These are phyloP conservation scores for Acanthisitta chloris DNA, from an alignment of 2,113 vertebrate species.

Conservation along the genomic window DNA sequence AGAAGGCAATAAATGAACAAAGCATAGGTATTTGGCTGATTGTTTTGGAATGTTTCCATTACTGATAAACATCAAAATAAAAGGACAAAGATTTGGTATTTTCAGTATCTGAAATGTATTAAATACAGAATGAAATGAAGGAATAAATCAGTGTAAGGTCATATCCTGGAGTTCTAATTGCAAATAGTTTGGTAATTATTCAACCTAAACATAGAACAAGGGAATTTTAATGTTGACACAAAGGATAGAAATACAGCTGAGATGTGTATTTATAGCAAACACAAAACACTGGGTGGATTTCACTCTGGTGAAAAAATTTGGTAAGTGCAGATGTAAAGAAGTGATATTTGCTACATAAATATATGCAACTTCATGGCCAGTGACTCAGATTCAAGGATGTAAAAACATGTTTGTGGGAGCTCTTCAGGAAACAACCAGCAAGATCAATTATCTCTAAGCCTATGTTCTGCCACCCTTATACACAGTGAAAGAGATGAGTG, in stretches of 20 bases:
- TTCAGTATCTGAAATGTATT: constrained; percentile 78
- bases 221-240: constrained; percentile 73
- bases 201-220: constrained; percentile 75
- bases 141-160: constrained; percentile 75
- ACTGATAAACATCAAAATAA: constrained; percentile 84
- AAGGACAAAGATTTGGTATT: constrained; percentile 78
- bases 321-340: not conserved
- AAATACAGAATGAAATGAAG: constrained; percentile 71
- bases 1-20: constrained; percentile 85
- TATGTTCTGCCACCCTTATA: not conserved
- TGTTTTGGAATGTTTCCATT: constrained; percentile 84
- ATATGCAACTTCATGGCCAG: not conserved
- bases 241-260: constrained; percentile 64
- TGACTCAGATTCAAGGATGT: not conserved
- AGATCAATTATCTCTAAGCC: not conserved
- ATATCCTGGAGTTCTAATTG: constrained; percentile 77
- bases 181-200: constrained; percentile 78
- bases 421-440: constrained; percentile 4
- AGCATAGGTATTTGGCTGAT: constrained; percentile 82
- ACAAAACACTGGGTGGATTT: constrained; percentile 54
- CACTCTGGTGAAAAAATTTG: constrained; percentile 1
- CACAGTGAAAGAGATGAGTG: not conserved
- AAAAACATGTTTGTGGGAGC: constrained; percentile 4
- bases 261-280: constrained; percentile 62
- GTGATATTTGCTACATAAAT: not conserved